A percentile compares a stretch with the other conserved stretches of the same genome.
Evolutionary conservation across 2,888 invertebrate species (phyloP).

Genomic region (Coronaproctus castanopsis): DNA sequence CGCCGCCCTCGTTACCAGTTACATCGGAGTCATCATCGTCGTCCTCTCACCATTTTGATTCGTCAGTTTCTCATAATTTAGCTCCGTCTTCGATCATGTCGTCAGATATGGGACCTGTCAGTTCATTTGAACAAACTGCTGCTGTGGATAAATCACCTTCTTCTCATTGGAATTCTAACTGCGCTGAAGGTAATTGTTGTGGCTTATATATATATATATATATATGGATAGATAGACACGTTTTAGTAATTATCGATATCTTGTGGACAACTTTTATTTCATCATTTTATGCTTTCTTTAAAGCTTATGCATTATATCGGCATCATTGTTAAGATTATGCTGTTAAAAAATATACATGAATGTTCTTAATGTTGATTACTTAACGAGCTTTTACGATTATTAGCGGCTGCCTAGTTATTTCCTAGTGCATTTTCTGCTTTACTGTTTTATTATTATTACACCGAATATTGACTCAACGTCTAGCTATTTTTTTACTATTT

Average conservation of each 20-base stretch:
- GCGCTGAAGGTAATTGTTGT: conserved; percentile 30
- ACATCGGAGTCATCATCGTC: conserved; percentile 18
- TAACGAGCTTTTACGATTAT: too few relatives aligned
- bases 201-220: too few relatives aligned
- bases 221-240: too few relatives aligned
- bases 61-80: conserved; percentile 22
- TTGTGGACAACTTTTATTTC: neutral
- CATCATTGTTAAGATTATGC: too few relatives aligned
- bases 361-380: too few relatives aligned
- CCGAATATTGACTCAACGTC: too few relatives aligned
- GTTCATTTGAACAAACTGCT: conserved; percentile 29
- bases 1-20: conserved; percentile 14
- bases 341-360: too few relatives aligned
- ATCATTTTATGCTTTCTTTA: conserved; percentile 20
- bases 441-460: too few relatives aligned
- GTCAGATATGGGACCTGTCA: conserved; percentile 21
- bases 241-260: too few relatives aligned
- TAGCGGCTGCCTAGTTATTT: too few relatives aligned
- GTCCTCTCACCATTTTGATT: conserved; percentile 11
- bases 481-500: too few relatives aligned
- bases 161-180: conserved; percentile 25
- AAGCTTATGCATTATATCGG: conserved; percentile 21
- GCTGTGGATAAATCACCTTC: conserved; percentile 22
- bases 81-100: conserved; percentile 1
- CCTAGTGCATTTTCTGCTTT: too few relatives aligned